Conservation (phyloP, 2,113 vertebrate species). For the Paramisgurnus dabryanus region DNA sequence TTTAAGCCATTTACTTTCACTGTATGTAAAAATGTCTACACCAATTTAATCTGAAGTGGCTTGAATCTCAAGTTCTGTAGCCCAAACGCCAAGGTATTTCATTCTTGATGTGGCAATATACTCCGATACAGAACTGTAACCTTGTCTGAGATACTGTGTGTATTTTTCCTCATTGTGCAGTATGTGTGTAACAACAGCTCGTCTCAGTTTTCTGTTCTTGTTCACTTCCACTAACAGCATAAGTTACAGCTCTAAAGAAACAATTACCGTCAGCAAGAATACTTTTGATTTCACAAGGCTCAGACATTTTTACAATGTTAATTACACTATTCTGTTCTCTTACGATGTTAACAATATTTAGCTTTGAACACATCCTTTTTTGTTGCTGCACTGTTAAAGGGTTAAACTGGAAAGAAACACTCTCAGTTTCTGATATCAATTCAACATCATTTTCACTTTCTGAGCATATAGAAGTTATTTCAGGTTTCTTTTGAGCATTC, state of each 20-base stretch:
- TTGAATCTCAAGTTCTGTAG: conserved; percentile 22
- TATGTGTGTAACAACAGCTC: background rate
- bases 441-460: background rate
- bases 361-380: background rate
- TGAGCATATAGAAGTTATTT: no score
- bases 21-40: conserved; percentile 29
- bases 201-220: background rate
- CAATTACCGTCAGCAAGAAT: background rate
- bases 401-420: background rate
- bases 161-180: background rate
- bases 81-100: background rate
- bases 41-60: conserved; percentile 5
- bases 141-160: background rate
- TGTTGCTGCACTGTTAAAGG: conserved; percentile 18
- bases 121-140: background rate
- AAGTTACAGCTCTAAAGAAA: background rate
- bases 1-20: conserved; percentile 15
- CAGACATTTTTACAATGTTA: background rate
- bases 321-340: background rate
- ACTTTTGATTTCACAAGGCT: background rate
- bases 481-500: no score
- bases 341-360: no score
- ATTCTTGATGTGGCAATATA: conserved; percentile 3
- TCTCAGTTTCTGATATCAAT: background rate
- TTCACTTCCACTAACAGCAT: background rate